Conservation (phyloP, 1,140 invertebrate genomes). For the Trichoplusia ni region DNA sequence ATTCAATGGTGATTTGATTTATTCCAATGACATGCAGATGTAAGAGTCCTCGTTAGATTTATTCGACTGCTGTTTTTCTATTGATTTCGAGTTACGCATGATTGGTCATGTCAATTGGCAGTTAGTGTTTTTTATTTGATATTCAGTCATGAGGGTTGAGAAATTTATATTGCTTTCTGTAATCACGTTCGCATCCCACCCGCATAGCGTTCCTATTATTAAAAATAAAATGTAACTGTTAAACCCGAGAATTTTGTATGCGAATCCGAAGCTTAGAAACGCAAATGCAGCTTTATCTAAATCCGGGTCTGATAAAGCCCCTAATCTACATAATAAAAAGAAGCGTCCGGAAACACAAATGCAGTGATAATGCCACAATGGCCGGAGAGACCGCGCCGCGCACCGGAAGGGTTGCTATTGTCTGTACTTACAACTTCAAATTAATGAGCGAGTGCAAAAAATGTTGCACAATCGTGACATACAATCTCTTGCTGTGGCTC, state of each 20-base stretch:
- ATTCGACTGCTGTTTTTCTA: constrained; percentile 77
- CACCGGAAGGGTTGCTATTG: constrained; percentile 69
- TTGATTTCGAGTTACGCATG: constrained; percentile 72
- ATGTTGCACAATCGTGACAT: constrained; percentile 74
- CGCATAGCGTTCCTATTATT: constrained; percentile 32
- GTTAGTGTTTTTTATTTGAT: constrained; percentile 70
- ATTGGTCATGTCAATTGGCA: constrained; percentile 77
- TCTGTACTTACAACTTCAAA: constrained; percentile 74
- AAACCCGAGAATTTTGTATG: constrained; percentile 41
- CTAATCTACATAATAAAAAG: constrained; percentile 80
- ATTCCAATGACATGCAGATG: constrained; percentile 80
- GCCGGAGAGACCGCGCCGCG: constrained; percentile 50
- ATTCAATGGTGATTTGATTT: constrained; percentile 81
- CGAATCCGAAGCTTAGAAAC: constrained; percentile 52
- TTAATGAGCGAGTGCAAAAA: constrained; percentile 78
- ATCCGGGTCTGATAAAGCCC: constrained; percentile 65
- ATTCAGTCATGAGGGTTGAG: constrained; percentile 46
- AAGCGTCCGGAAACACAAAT: constrained; percentile 66
- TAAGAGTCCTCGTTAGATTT: constrained; percentile 77
- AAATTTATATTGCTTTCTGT: constrained; percentile 40
- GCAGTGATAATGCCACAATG: constrained; percentile 70
- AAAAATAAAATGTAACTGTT: constrained; percentile 32
- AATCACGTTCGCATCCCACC: constrained; percentile 39
- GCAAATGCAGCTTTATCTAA: constrained; percentile 52
- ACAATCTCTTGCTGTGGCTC: constrained; percentile 59